Base-by-base conservation (phyloP, 2,888 invertebrate species). In the Sphaerophoria taeniata region DNA sequence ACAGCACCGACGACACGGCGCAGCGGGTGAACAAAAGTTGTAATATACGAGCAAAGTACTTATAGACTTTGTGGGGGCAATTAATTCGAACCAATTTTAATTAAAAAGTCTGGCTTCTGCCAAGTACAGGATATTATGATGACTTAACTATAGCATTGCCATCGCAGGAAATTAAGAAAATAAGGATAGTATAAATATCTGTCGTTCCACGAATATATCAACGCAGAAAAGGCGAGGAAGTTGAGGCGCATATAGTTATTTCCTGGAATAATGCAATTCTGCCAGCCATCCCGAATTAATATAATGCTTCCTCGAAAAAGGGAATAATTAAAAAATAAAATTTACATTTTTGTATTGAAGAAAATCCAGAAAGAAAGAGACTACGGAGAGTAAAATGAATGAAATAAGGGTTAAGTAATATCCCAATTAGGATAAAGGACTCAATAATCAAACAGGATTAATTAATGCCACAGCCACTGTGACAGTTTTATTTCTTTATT, bases 51-150 rank as follows among this genome's bases (percentile, higher is more conserved):
- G 24, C 24, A 24, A 24, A 24, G 24, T 34, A 67, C 69, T 69
- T 67, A 61, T 16, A 49, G 33, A 63, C 47, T 63, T 14, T 74
- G 61, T 55, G 43, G 47, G 73, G 63, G 63, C 67, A 83, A 83
- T 83, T 78, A 83, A 70, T 78, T 83, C 39, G 31, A 70, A 70
- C 63, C 77, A 78, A 73, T 78, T 83, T 83, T 74, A 83, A 83
- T 83, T 83, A 83, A 83, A 82, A 83, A 70, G 3, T 53, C 24
- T 14, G 53, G 31, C 45, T 36, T 36, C 65, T 65, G 45, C 12
- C 34, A 60, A 47, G 71, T 65, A 63, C 47, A 43, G 24, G 39
- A 63, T 63, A 63, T 60, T 53, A 51, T 63, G 63, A 47, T 63
- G 63, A 39, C 51, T 67, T 49, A 36, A 67, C 65, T 51, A 51